Conservation (phyloP, 1,140 invertebrate genomes). For the Maniola jurtina region DNA sequence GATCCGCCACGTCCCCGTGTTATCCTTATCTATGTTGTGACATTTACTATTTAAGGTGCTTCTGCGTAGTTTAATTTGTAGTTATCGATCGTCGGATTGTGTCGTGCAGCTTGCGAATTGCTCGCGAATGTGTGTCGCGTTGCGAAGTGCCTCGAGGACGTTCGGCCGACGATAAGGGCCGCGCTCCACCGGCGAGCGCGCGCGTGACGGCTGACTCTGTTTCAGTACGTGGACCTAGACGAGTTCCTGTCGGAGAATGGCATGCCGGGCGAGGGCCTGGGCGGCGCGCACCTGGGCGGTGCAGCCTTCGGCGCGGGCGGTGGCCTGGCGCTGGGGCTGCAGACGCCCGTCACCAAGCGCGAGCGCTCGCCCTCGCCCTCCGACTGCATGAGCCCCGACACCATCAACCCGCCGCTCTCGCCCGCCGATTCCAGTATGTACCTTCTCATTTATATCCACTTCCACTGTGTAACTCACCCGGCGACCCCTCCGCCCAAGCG, state of each 20-base stretch:
- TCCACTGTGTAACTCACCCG: too few species aligned
- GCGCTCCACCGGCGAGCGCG: constrained; percentile 26
- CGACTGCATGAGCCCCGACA: constrained; percentile 91
- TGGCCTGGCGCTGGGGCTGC: constrained; percentile 79
- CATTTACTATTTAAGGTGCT: not conserved
- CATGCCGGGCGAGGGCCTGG: constrained; percentile 88
- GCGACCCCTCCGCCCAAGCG: too few species aligned
- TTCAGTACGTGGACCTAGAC: constrained; percentile 96
- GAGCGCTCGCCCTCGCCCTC: constrained; percentile 90
- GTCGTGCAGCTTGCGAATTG: constrained; percentile 27
- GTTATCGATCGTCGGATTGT: not conserved
- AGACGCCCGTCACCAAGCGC: constrained; percentile 83
- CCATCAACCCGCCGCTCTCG: constrained; percentile 88
- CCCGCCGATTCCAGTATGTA: constrained; percentile 92
- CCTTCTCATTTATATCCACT: not conserved
- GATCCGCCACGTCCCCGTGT: too few species aligned
- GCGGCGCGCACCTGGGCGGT: constrained; percentile 80
- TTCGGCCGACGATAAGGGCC: not conserved
- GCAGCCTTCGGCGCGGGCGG: constrained; percentile 78
- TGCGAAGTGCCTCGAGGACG: too few species aligned
- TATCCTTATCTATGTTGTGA: not conserved
- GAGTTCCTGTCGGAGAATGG: constrained; percentile 97
- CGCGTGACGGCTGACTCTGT: constrained; percentile 41
- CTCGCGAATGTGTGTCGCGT: constrained; percentile 1
- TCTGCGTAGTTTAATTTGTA: not conserved